Base-by-base conservation (phyloP, 2,888 invertebrate genomes). In the Leptinotarsa haldemani region DNA sequence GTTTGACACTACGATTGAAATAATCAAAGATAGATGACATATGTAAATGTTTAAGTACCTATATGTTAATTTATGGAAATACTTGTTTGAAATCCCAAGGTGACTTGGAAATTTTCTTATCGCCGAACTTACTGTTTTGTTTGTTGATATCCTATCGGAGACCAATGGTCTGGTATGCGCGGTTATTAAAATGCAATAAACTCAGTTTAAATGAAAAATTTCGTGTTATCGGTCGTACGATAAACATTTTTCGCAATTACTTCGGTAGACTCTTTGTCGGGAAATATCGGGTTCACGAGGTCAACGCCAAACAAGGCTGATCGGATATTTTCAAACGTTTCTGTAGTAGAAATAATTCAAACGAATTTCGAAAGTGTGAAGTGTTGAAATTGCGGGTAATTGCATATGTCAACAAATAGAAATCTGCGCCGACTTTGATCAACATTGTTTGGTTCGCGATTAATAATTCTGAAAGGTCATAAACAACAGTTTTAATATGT, bases 251-350 rank as follows among this genome's bases (percentile, higher is more conserved):
- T 46, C 20, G 68, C 15, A 47, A 58, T 46, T n/a, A 68, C 12
- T 40, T 68, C 52, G 40, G 40, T 46, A 68, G 58, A 68, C 68
- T 68, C 56, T 68, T 68, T 68, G 68, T 68, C 68, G 68, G 68
- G 15, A n/a, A 40, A 20, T 15, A 7, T 20, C 25, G 18, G 13
- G 61, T 61, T 61, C 61, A 61, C 20, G 61, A 18, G 61, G 61
- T 61, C 61, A 61, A 40, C n/a, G 40, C 12, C 16, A 20, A 22
- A 58, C 25, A 58, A 58, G 58, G 58, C 20, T 20, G 61, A 16
- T 61, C 61, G 61, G 61, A 25, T n/a, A 25, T 7, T 61, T 61
- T 61, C 61, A 61, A 61, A 61, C 56, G 61, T 40, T 61, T 58
- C 3, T 18, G 61, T 30, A 40, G 25, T 61, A 1, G 40, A 61